These are phyloP conservation scores for Polymixis flavicincta DNA, from an alignment of 2,888 invertebrate species.

Conservation along the genomic window DNA sequence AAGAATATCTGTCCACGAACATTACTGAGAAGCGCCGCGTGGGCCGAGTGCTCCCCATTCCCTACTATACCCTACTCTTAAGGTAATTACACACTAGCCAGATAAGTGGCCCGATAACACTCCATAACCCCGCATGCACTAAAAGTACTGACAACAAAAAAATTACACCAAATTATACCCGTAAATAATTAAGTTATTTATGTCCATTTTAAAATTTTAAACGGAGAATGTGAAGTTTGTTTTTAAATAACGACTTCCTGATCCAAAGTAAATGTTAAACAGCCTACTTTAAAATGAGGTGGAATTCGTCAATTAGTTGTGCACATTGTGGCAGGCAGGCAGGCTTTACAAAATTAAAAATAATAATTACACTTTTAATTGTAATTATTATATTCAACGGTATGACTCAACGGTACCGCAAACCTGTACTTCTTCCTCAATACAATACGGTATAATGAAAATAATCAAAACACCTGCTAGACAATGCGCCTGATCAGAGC, in stretches of 20 bases:
- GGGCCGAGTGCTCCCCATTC: constrained; percentile 34
- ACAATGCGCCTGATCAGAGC: constrained; percentile 52
- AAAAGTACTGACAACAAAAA: constrained; percentile 56
- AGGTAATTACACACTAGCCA: constrained; percentile 75
- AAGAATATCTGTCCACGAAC: constrained; percentile 52
- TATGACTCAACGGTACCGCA: constrained; percentile 27
- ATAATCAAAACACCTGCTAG: constrained; percentile 50
- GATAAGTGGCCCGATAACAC: constrained; percentile 77
- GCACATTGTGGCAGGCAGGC: constrained; percentile 46
- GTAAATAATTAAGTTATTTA: constrained; percentile 65
- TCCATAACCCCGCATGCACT: constrained; percentile 67
- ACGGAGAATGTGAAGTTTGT: constrained; percentile 54
- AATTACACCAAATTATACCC: constrained; percentile 56
- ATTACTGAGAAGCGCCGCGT: constrained; percentile 58
- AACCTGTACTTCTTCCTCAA: constrained; percentile 11
- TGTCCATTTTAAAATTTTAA: constrained; percentile 54
- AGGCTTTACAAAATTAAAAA: constrained; percentile 41
- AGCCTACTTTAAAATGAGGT: constrained; percentile 58
- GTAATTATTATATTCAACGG: constrained; percentile 19
- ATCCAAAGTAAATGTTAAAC: constrained; percentile 59
- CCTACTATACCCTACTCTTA: constrained; percentile 72
- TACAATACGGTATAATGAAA: constrained; percentile 53
- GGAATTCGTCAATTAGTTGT: constrained; percentile 47
- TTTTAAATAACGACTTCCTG: constrained; percentile 62
- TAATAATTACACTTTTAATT: constrained; percentile 23